Conservation (phyloP, 2,113 vertebrate species). For the Cnemophilus loriae region DNA sequence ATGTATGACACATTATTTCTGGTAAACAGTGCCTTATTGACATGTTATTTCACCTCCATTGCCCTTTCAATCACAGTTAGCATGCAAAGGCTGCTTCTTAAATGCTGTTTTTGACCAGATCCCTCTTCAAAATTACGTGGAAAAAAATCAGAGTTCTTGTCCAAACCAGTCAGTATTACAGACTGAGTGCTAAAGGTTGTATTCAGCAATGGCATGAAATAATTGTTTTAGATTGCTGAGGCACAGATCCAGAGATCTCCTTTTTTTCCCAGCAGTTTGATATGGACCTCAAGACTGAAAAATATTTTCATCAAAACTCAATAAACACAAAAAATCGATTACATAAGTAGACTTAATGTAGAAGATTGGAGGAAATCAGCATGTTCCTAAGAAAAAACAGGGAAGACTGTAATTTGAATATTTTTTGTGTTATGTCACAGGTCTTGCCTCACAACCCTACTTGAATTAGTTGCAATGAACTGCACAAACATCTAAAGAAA, state of each 20-base stretch:
- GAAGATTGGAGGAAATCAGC: not conserved
- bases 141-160: not conserved
- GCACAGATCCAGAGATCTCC: not conserved
- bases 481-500: not conserved
- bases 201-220: not conserved
- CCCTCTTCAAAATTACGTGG: not conserved
- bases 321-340: not conserved
- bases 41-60: not conserved
- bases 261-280: not conserved
- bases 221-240: not conserved
- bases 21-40: not conserved
- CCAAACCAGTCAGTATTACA: not conserved
- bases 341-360: not conserved
- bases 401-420: not conserved
- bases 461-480: not conserved
- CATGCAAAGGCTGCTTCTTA: not conserved
- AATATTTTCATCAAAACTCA: not conserved
- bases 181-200: not conserved
- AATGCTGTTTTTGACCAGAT: not conserved
- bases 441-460: not conserved
- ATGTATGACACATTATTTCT: not conserved
- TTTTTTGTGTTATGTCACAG: not conserved
- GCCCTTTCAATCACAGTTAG: not conserved
- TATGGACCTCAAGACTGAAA: not conserved
- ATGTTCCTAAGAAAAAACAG: not conserved